Percentiles rank a stretch among this genome's conserved stretches.
These are phyloP conservation scores for Ceratosolen solmsi DNA, from an alignment of 1,140 invertebrate genomes.

Conservation along the genomic window DNA sequence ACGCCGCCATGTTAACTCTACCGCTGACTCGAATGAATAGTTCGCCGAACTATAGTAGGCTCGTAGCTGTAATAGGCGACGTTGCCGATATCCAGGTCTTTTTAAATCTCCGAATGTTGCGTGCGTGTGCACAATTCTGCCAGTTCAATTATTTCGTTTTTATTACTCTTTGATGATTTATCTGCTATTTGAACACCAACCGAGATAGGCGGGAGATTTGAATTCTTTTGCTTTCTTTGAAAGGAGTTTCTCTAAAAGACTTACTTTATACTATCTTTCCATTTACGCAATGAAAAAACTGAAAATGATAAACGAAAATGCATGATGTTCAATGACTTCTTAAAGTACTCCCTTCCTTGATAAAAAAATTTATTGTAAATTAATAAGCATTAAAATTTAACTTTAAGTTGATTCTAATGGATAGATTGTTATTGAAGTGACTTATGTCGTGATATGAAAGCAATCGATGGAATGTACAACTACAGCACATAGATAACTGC, in stretches of 20 bases:
- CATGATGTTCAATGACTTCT: too few relatives aligned
- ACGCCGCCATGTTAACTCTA: conserved; percentile 74
- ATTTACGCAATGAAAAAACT: too few relatives aligned
- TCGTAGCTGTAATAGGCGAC: neutral
- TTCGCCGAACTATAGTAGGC: neutral
- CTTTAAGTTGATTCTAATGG: neutral
- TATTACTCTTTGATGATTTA: neutral
- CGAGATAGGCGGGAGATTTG: conserved; percentile 25
- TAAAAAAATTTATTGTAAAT: too few relatives aligned
- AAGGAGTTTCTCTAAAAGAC: too few relatives aligned
- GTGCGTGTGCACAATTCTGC: neutral
- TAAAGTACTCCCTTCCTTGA: too few relatives aligned
- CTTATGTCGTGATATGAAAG: neutral
- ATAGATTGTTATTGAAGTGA: neutral
- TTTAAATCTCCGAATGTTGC: conserved; percentile 30
- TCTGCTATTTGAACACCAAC: neutral
- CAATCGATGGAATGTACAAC: neutral
- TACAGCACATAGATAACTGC: neutral
- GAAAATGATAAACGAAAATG: too few relatives aligned
- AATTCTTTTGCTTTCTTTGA: too few relatives aligned
- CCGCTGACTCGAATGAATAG: neutral
- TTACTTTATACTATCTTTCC: too few relatives aligned
- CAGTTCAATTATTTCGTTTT: neutral
- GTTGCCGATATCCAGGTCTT: conserved; percentile 31
- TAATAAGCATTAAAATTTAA: too few relatives aligned